Base-by-base conservation (phyloP, 2,888 invertebrate genomes). In the Agrotis clavis region DNA sequence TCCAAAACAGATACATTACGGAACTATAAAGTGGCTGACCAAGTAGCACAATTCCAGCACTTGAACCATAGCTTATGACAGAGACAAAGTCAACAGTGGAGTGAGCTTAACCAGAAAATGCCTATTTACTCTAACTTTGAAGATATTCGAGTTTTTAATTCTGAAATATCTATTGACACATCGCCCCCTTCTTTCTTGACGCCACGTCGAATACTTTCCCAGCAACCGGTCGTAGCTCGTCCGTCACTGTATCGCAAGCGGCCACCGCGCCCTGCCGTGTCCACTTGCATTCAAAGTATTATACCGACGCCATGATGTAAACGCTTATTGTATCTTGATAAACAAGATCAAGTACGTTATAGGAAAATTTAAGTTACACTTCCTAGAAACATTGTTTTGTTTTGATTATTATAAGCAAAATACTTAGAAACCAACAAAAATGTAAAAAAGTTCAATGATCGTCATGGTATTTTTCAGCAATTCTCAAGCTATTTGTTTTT, bases 141-240 rank as follows among this genome's bases (percentile, higher is more conserved):
- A 2, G 11, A 11, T 2, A 30, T 30, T 30, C 6, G 30, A 0
- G 35, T 41, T 41, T 41, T 41, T 11, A 1, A n/a, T n/a, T n/a
- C 41, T 41, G 41, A 41, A 41, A 41, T 11, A 47, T 45, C 4
- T n/a, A 18, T 65, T 45, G 48, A 30, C 21, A 19, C 50, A 21
- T 71, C 56, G 47, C 16, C 57, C 13, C 57, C 50, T 65, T 77
- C 30, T 63, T 71, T 81, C 67, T 66, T 45, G 0, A 54, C 18
- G 71, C 59, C 18, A 19, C 14, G 77, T 70, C 19, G 21, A 65
- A 57, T 67, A 84, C 85, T 81, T 81, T 81, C 81, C 65, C 72
- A 50, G 19, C 62, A 61, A 85, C 83, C 83, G 77, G 85, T 85
- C 66, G 56, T 67, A 74, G 60, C 60, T 76, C 70, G 54, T 68